These are phyloP conservation scores for Catharus minimus DNA, from an alignment of 2,113 vertebrate species.

Conservation along the genomic window DNA sequence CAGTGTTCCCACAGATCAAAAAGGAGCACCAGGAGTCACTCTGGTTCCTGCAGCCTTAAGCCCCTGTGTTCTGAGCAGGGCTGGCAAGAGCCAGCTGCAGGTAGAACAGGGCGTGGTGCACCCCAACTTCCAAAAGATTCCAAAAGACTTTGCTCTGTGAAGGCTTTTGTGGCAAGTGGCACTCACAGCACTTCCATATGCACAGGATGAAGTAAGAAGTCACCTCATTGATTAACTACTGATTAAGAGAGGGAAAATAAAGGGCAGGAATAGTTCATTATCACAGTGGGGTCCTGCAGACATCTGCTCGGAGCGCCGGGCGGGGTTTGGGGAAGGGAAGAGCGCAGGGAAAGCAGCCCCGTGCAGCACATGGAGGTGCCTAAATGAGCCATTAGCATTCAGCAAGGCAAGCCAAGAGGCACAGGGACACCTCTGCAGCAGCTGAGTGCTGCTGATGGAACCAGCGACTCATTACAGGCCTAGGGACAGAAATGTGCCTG, in stretches of 20 bases:
- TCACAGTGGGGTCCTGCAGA: neutral
- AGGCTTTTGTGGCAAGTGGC: neutral
- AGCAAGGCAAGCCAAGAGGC: neutral
- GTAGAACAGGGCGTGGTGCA: neutral
- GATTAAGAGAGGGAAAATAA: slow-evolving; percentile 20
- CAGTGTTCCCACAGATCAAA: neutral
- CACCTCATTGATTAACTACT: slow-evolving; percentile 2
- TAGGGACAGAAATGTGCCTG: neutral
- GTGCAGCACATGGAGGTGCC: neutral
- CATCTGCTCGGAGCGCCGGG: neutral
- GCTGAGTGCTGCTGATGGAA: accelerated
- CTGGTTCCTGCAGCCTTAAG: accelerated
- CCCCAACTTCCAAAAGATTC: neutral
- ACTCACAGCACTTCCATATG: neutral
- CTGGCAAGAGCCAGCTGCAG: neutral
- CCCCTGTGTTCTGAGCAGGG: accelerated
- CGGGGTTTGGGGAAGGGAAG: neutral
- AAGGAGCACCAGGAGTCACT: neutral
- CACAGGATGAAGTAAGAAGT: neutral
- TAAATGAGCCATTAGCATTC: neutral
- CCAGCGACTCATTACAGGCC: accelerated
- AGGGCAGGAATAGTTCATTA: neutral
- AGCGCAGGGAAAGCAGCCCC: accelerated
- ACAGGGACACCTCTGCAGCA: neutral
- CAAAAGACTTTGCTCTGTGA: accelerated